phyloP scores from a whole-genome alignment of 92 coral and sea anemone species.

The Umimayanthus kanabou region DNA sequence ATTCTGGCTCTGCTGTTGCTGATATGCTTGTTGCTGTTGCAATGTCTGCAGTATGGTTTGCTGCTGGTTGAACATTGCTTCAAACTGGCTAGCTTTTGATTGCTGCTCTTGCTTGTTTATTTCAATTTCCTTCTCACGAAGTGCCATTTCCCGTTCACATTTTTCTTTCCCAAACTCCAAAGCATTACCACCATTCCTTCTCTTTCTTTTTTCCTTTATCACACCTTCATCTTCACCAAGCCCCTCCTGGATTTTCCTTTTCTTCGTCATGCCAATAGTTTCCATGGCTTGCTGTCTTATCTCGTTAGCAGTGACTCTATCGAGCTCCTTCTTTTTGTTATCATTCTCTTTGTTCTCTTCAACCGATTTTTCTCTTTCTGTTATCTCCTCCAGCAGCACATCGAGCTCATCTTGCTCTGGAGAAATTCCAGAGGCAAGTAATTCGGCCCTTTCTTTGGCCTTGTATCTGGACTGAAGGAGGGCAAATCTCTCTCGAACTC shows the following conservation, averaged over 20 bases:
- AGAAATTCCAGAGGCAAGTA: conserved; percentile 42
- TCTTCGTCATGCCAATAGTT: not conserved
- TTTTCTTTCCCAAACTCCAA: conserved; percentile 31
- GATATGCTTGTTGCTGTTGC: conserved; percentile 26
- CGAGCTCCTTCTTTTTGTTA: conserved; percentile 4
- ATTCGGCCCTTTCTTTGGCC: conserved; percentile 40
- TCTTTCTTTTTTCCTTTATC: not conserved
- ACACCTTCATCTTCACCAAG: not conserved
- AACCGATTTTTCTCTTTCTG: conserved; percentile 5
- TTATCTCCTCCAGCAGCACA: conserved; percentile 28
- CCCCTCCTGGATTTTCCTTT: conserved; percentile 38
- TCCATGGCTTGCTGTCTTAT: not conserved
- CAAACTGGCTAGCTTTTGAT: conserved; percentile 19
- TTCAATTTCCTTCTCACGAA: conserved; percentile 34
- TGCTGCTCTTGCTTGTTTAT: conserved; percentile 15
- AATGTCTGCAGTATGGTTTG: conserved; percentile 16
- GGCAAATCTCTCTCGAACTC: not conserved
- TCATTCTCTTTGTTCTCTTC: conserved; percentile 31
- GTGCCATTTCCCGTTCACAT: conserved; percentile 1
- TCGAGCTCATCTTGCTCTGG: conserved; percentile 49
- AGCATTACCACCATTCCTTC: conserved; percentile 8
- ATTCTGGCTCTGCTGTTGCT: conserved; percentile 48
- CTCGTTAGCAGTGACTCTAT: conserved; percentile 32
- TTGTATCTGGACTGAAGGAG: conserved; percentile 14
- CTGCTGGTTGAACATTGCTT: conserved; percentile 4